Percentiles rank a stretch among this genome's conserved stretches.
These are phyloP conservation scores for Zaprionus davidi DNA, from an alignment of 1,140 invertebrate species.

Conservation along the genomic window DNA sequence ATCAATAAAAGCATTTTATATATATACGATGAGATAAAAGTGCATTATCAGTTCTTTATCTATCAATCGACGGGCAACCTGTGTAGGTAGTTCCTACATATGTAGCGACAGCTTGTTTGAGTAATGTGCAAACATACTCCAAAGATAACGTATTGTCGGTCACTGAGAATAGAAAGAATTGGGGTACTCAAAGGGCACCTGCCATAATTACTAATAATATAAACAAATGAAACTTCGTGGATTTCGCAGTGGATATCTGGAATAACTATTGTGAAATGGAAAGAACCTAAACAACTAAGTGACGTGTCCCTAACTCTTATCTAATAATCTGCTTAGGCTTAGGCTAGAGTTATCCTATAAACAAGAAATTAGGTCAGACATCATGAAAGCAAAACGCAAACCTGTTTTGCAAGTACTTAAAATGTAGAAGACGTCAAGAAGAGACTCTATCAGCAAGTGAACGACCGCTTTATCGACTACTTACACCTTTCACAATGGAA, in stretches of 20 bases:
- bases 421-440: too few species aligned
- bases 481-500: too few species aligned
- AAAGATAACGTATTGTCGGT: background rate
- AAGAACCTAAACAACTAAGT: background rate
- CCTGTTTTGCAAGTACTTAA: too few species aligned
- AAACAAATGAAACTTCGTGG: background rate
- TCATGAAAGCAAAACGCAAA: too few species aligned
- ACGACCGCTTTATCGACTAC: too few species aligned
- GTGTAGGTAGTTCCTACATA: background rate
- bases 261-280: too few species aligned
- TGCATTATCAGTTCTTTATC: constrained; percentile 10
- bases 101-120: constrained; percentile 3
- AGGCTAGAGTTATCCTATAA: too few species aligned
- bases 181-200: background rate
- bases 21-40: background rate
- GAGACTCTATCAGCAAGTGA: too few species aligned
- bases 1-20: constrained; percentile 19
- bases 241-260: background rate
- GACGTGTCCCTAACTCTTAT: background rate
- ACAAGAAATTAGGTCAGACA: too few species aligned
- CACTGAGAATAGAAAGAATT: background rate
- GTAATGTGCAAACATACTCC: background rate
- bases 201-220: background rate
- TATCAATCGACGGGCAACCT: background rate
- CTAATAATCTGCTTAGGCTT: too few species aligned